These are phyloP conservation scores for Penaeus chinensis DNA, from an alignment of 1,140 invertebrate species.

Conservation along the genomic window DNA sequence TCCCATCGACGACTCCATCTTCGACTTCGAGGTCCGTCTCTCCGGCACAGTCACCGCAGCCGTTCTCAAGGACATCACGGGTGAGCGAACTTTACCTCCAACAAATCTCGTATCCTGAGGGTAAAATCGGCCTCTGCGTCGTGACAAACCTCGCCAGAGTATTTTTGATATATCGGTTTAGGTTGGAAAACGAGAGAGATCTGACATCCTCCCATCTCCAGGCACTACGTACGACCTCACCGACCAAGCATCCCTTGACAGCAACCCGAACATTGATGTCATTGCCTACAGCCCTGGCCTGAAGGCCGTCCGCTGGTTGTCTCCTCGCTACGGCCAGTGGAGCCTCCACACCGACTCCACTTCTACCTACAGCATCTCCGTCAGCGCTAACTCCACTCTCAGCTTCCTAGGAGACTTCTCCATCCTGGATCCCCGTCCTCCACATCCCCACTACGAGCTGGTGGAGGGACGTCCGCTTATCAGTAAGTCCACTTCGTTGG, in stretches of 20 bases:
- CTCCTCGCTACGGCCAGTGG: conserved; percentile 40
- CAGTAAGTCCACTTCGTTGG: conserved; percentile 4
- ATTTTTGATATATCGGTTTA: too few relatives aligned
- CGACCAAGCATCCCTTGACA: conserved; percentile 6
- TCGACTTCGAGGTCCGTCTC: conserved; percentile 41
- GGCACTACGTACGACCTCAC: conserved; percentile 42
- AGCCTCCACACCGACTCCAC: background rate
- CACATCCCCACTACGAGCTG: conserved; percentile 48
- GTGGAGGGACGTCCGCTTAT: conserved; percentile 39
- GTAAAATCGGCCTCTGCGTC: background rate
- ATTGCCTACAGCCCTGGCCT: conserved; percentile 20
- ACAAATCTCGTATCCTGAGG: background rate
- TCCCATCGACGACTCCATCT: conserved; percentile 49
- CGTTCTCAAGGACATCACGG: conserved; percentile 38
- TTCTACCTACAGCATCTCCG: conserved; percentile 20
- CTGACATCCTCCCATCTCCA: background rate
- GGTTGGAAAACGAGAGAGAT: background rate
- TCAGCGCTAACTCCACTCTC: conserved; percentile 50
- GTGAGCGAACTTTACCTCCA: background rate
- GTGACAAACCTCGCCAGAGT: background rate
- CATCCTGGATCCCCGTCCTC: conserved; percentile 42
- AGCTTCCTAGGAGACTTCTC: conserved; percentile 45
- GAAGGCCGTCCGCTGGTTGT: conserved; percentile 14
- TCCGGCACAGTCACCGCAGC: background rate
- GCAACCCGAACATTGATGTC: conserved; percentile 6